Conservation (phyloP, 2,797 vertebrate genomes). For the Australoheros facetus region DNA sequence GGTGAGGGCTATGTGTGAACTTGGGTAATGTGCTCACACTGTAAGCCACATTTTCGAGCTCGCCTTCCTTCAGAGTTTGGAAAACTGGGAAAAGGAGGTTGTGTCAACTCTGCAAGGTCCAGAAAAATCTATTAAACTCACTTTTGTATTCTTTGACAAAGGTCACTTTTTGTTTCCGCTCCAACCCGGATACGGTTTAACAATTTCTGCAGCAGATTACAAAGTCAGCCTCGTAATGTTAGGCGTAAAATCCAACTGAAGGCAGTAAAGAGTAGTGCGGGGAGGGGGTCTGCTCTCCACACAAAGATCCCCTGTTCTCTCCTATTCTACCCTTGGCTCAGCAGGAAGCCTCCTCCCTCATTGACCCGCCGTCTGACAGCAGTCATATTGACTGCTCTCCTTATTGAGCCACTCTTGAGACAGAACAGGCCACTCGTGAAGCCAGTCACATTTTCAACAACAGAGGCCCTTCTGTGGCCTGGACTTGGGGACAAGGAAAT, state of each 20-base stretch:
- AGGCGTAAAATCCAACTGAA: conserved; percentile 12
- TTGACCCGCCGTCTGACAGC: conserved; percentile 52
- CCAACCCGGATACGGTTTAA: not conserved
- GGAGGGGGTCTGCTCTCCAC: conserved; percentile 31
- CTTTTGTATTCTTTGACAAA: not conserved
- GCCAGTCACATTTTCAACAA: conserved; percentile 39
- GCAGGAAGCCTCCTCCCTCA: conserved; percentile 69
- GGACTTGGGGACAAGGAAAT: conserved; percentile 5
- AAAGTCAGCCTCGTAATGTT: conserved; percentile 6
- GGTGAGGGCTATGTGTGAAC: not conserved
- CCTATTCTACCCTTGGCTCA: conserved; percentile 56
- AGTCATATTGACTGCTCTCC: conserved; percentile 64
- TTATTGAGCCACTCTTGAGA: conserved; percentile 69
- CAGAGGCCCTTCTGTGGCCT: conserved; percentile 51
- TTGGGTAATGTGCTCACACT: not conserved
- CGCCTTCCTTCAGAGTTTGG: not conserved
- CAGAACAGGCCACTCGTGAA: conserved; percentile 56
- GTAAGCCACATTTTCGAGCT: not conserved
- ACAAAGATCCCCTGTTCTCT: conserved; percentile 77
- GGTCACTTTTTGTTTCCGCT: conserved; percentile 11
- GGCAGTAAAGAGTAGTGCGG: conserved; percentile 22
- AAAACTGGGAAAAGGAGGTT: conserved; percentile 1
- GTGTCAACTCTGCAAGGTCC: not conserved
- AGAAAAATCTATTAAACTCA: not conserved
- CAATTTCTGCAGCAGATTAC: not conserved